phyloP scores from a whole-genome alignment of 2,113 vertebrate genomes.

The Parotia lawesii region DNA sequence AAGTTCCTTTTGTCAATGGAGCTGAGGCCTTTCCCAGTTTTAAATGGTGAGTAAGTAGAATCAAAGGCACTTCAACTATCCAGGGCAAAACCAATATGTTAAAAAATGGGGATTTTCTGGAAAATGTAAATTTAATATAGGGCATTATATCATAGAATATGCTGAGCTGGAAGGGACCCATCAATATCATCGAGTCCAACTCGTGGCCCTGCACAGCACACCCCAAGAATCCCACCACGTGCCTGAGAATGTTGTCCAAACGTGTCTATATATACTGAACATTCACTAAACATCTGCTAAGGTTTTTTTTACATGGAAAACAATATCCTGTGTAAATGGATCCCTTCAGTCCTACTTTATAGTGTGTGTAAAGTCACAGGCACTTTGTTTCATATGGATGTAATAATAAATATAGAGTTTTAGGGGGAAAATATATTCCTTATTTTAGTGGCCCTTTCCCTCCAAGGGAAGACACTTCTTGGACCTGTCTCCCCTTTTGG shows the following conservation, averaged over 20 bases:
- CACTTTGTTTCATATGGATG: neutral
- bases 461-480: neutral
- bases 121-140: neutral
- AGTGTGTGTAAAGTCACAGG: neutral
- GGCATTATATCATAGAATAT: neutral
- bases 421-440: neutral
- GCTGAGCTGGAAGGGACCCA: neutral
- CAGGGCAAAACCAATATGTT: neutral
- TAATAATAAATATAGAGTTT: neutral
- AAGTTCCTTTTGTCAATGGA: neutral
- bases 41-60: neutral
- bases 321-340: conserved; percentile 21
- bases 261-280: neutral
- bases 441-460: neutral
- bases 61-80: neutral
- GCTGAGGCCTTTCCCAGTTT: neutral
- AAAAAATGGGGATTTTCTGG: neutral
- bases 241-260: neutral
- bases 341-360: conserved; percentile 1
- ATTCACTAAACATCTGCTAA: neutral
- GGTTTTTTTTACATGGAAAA: neutral
- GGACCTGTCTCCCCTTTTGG: neutral
- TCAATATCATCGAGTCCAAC: neutral
- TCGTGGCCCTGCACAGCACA: neutral
- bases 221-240: neutral